phyloP scores from a whole-genome alignment of 2,888 invertebrate genomes.

The Crocallis elinguaria region DNA sequence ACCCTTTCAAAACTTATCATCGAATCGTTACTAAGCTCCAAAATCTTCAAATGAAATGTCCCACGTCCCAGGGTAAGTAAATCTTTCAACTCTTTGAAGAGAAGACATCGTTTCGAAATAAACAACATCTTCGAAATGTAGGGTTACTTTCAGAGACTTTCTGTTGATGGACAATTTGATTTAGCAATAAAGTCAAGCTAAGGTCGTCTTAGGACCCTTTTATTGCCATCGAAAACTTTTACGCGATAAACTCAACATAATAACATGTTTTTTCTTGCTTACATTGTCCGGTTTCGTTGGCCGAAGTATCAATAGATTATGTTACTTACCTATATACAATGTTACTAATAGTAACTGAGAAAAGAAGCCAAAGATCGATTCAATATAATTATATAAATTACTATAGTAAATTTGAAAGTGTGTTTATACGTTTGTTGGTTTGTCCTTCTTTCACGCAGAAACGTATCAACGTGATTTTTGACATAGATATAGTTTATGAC shows the following conservation, averaged over 20 bases:
- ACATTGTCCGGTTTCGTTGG: no score
- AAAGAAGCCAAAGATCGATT: no score
- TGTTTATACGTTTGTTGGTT: no score
- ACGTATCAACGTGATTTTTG: no score
- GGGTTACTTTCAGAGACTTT: conserved; percentile 54
- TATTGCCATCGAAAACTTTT: conserved; percentile 42
- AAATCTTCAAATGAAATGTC: conserved; percentile 53
- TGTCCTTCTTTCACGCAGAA: no score
- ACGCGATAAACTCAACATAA: conserved; percentile 13
- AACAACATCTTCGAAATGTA: conserved; percentile 59
- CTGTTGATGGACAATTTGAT: conserved; percentile 55
- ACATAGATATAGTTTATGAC: no score
- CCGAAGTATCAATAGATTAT: no score
- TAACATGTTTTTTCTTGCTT: conserved; percentile 5
- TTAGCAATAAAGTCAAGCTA: conserved; percentile 54
- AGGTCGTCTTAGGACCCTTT: conserved; percentile 42
- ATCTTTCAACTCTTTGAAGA: conserved; percentile 54
- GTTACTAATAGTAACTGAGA: no score
- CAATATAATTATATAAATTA: no score
- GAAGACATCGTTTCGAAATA: conserved; percentile 56
- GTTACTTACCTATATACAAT: no score
- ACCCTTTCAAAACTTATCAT: conserved; percentile 6
- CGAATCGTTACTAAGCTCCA: conserved; percentile 16
- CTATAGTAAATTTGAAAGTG: no score
- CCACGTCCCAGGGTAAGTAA: conserved; percentile 44